Percentiles rank a stretch among this genome's conserved stretches.
phyloP scores from a whole-genome alignment of 1,140 invertebrate genomes.

The Cylas formicarius region DNA sequence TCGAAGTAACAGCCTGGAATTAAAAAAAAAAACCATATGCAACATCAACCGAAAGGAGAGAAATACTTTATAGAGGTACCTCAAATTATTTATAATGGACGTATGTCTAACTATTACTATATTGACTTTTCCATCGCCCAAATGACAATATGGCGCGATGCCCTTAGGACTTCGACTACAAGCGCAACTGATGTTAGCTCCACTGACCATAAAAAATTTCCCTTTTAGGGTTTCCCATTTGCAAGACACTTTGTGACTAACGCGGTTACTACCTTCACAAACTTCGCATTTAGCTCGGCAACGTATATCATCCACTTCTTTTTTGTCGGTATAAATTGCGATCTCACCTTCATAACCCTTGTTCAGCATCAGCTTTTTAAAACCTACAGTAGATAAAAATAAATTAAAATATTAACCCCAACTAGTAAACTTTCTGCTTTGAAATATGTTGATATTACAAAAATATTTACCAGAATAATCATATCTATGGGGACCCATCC shows the following conservation, averaged over 20 bases:
- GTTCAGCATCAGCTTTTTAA: conserved; percentile 65
- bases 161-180: conserved; percentile 68
- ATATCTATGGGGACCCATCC: conserved; percentile 85
- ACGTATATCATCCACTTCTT: conserved; percentile 18
- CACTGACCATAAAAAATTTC: conserved; percentile 71
- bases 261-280: conserved; percentile 22
- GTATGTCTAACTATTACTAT: conserved; percentile 70
- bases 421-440: not conserved
- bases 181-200: conserved; percentile 72
- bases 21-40: not conserved
- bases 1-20: conserved; percentile 52
- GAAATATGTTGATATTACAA: not conserved
- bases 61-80: no score
- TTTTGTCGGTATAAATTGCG: conserved; percentile 45
- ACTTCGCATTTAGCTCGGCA: conserved; percentile 34
- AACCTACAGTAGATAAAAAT: conserved; percentile 47
- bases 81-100: conserved; percentile 64
- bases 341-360: conserved; percentile 68
- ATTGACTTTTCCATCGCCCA: conserved; percentile 76
- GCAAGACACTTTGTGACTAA: conserved; percentile 22
- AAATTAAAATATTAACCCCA: conserved; percentile 4
- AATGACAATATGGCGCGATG: conserved; percentile 70
- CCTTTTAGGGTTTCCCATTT: conserved; percentile 59
- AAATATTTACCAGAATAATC: conserved; percentile 63
- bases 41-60: no score